Evolutionary conservation across 2,797 vertebrate species (phyloP).

Genomic region (Triplophysa bombifrons): DNA sequence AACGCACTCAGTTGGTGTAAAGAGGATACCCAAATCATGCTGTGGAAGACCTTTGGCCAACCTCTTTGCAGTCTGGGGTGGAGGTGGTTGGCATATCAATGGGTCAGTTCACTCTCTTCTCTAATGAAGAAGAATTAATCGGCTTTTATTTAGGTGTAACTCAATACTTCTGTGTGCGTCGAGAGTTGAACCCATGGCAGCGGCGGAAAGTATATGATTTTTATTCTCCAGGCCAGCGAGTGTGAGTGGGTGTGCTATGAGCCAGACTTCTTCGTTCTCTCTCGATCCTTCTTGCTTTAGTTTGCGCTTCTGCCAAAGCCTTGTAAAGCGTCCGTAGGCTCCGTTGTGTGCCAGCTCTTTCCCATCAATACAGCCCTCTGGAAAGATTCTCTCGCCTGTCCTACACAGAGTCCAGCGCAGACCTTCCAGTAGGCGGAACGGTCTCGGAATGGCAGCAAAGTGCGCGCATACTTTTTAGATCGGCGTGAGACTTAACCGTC

Average conservation of each 20-base stretch:
- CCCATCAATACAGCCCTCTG: conserved; percentile 77
- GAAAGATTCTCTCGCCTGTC: conserved; percentile 54
- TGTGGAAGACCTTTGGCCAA: conserved; percentile 21
- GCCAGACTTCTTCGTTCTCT: conserved; percentile 48
- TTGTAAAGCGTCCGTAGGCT: conserved; percentile 68
- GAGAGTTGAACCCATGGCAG: conserved; percentile 49
- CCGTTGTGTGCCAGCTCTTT: conserved; percentile 68
- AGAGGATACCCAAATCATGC: neutral
- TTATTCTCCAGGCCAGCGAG: conserved; percentile 42
- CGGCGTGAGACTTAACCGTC: conserved; percentile 25
- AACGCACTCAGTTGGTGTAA: neutral
- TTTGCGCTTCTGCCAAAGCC: conserved; percentile 63
- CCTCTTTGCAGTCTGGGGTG: conserved; percentile 51
- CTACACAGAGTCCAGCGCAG: conserved; percentile 22
- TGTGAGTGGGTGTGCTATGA: conserved; percentile 45
- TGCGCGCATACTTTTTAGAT: neutral
- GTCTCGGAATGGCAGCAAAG: conserved; percentile 25
- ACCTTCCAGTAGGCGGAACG: conserved; percentile 34
- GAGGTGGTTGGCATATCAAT: conserved; percentile 59
- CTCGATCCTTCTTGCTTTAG: conserved; percentile 54
- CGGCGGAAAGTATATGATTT: conserved; percentile 44
- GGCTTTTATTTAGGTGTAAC: conserved; percentile 57
- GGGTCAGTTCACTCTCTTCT: conserved; percentile 54
- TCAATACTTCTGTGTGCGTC: conserved; percentile 58
- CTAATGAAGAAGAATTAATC: conserved; percentile 66